A percentile compares a stretch with the other conserved stretches of the same genome.
Conservation (phyloP, 2,113 vertebrate species). For the Peromyscus maniculatus region DNA sequence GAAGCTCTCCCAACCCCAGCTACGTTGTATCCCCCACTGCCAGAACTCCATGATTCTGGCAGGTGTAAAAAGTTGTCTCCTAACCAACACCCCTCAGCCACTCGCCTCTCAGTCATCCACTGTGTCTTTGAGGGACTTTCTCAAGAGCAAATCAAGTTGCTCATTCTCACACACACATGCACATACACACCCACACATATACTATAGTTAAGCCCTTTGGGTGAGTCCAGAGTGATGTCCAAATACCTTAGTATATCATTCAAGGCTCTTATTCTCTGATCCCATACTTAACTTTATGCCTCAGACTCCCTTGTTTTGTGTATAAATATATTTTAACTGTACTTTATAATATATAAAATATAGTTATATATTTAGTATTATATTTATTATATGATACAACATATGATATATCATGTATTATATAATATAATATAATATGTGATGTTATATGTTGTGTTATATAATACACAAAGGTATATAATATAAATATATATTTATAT, state of each 20-base stretch:
- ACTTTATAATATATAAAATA: not conserved
- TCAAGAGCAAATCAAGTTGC: not conserved
- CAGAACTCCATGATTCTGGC: rapidly evolving
- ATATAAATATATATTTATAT: not conserved
- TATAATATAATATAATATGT: not conserved
- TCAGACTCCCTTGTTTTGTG: not conserved
- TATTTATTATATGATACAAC: not conserved
- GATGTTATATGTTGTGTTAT: no score
- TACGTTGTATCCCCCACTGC: not conserved
- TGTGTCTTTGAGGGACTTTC: not conserved
- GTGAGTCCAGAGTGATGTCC: not conserved
- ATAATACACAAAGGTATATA: not conserved
- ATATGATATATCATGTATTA: not conserved
- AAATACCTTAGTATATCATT: not conserved
- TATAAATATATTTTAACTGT: no score
- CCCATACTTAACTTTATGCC: not conserved
- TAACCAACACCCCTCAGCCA: no score
- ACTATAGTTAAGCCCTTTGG: not conserved
- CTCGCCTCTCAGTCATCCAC: not conserved
- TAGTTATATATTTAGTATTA: not conserved
- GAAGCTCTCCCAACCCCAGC: not conserved
- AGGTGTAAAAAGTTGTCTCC: not conserved
- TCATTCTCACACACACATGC: rapidly evolving
- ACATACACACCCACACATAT: no score
- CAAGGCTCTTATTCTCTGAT: not conserved